Base-by-base conservation (phyloP, 2,888 invertebrate genomes). In the Perdita meconis region DNA sequence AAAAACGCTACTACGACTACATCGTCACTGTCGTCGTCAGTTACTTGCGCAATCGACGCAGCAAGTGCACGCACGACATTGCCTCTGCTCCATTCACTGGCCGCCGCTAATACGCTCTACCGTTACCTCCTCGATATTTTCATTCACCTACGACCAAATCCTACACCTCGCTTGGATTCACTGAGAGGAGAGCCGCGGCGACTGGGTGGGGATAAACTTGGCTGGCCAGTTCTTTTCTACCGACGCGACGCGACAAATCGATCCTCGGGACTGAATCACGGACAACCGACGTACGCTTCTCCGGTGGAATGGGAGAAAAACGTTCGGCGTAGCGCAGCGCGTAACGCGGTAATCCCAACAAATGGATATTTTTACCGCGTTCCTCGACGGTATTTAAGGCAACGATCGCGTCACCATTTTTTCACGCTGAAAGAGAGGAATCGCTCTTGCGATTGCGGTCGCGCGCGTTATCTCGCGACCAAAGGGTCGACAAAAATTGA, bases 31-130 rank as follows among this genome's bases (percentile, higher is more conserved):
- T n/a, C n/a, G n/a, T n/a, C n/a, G n/a, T n/a, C n/a, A n/a, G 68
- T 75, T 73, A 75, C 50, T 78, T 77, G 69, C 64, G 30, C 44
- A 63, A 55, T 61, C 50, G 67, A 60, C 59, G 38, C 34, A 40
- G 60, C 63, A 63, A 66, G 69, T 64, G 59, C 64, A 36, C 38
- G 66, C 50, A 56, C 57, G 40, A 42, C 70, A 50, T 50, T 61
- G 59, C 47, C 53, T 44, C 63, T 65, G 70, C 73, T 30, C 30
- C 84, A 80, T 82, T 82, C 83, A 72, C 50, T 64, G 36, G 50
- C 64, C 40, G 65, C 65, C 44, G 22, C 53, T 67, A 66, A 74
- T 70, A 82, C 56, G 55, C 47, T 67, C 56, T 59, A 24, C 66
- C 55, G 63, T 74, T 64, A 79, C 51, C 47, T 57, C 64, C 36